phyloP scores from a whole-genome alignment of 2,888 invertebrate species.

The Tenthredo amoena region DNA sequence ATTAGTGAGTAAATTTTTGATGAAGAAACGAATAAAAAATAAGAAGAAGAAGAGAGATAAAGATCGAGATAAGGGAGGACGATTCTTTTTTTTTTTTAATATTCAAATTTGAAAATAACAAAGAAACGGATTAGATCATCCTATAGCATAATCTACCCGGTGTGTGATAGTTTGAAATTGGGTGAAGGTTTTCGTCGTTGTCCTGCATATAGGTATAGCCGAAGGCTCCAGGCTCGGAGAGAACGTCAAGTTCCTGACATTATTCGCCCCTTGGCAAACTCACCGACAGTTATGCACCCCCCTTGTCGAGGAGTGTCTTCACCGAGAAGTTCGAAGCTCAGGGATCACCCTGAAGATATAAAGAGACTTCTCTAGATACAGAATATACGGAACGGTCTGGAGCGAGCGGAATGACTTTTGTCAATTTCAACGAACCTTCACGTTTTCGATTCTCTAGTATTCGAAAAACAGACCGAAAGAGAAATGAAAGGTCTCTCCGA shows the following conservation, averaged over 20 bases:
- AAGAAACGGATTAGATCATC: background rate
- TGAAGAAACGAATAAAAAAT: background rate
- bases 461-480: too few species aligned
- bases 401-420: too few species aligned
- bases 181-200: background rate
- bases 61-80: background rate
- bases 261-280: constrained; percentile 30
- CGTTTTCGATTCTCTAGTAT: too few species aligned
- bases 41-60: background rate
- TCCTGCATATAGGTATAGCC: background rate
- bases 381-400: too few species aligned
- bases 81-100: background rate
- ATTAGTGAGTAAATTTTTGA: background rate
- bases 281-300: constrained; percentile 23
- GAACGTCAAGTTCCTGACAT: constrained; percentile 11
- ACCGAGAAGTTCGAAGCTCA: constrained; percentile 17
- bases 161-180: background rate
- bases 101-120: background rate
- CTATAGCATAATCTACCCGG: background rate
- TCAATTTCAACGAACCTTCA: too few species aligned
- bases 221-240: background rate
- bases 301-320: constrained; percentile 5
- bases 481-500: too few species aligned
- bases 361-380: background rate
- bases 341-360: background rate